A percentile compares a stretch with the other conserved stretches of the same genome.
Conservation (phyloP, 2,888 invertebrate genomes). For the Rhingia rostrata region DNA sequence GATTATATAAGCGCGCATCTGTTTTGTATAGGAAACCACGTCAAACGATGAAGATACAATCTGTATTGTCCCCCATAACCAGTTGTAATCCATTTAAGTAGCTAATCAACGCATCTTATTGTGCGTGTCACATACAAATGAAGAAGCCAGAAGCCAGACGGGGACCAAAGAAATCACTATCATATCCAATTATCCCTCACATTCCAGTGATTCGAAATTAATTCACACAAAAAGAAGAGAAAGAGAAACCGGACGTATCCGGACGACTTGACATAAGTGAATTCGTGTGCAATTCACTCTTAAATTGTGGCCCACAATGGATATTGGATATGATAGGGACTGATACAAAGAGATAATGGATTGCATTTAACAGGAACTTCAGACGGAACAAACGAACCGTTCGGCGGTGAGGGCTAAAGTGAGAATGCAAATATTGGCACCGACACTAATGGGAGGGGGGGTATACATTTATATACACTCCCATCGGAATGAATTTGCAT, state of each 20-base stretch:
- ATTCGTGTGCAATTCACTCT: constrained; percentile 12
- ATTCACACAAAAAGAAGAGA: not conserved
- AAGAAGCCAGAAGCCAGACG: not conserved
- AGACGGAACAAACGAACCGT: not conserved
- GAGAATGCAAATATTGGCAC: constrained; percentile 53
- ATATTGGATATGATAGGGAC: not conserved
- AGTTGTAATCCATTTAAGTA: constrained; percentile 55
- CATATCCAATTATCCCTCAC: not conserved
- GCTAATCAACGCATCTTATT: constrained; percentile 62
- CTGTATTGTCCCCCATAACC: not conserved
- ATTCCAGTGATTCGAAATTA: constrained; percentile 10
- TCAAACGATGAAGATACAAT: not conserved
- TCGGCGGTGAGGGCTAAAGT: constrained; percentile 13
- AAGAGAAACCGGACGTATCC: not conserved
- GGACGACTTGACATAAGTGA: not conserved
- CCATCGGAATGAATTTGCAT: constrained; percentile 47
- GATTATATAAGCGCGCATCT: not conserved
- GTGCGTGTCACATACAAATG: constrained; percentile 19
- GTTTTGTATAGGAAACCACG: not conserved
- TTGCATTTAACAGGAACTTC: constrained; percentile 37
- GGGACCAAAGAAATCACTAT: not conserved
- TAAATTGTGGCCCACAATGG: constrained; percentile 28
- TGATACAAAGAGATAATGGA: constrained; percentile 51
- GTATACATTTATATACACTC: constrained; percentile 3
- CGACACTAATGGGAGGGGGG: constrained; percentile 42